Conservation (phyloP, 2,888 invertebrate species). For the Blera fallax region DNA sequence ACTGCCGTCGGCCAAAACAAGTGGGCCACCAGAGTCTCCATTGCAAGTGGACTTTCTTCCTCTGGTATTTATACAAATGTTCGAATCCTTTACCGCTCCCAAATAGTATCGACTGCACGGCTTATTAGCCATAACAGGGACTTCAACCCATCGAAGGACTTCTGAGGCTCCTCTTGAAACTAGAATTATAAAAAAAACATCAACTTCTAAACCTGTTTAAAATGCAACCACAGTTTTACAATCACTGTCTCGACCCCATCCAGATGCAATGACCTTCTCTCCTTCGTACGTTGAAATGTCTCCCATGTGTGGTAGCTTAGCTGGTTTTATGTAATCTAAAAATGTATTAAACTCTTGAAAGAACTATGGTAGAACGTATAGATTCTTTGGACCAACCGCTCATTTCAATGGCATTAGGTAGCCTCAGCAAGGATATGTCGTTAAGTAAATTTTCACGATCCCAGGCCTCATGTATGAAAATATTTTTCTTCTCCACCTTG, state of each 20-base stretch:
- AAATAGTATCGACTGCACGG: slow-evolving; percentile 75
- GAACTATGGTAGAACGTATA: background rate
- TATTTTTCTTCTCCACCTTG: slow-evolving; percentile 72
- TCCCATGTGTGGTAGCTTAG: slow-evolving; percentile 75
- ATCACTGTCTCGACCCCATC: slow-evolving; percentile 78
- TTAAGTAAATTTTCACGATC: slow-evolving; percentile 77
- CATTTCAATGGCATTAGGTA: slow-evolving; percentile 79
- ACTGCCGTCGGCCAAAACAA: slow-evolving; percentile 75
- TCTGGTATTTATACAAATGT: slow-evolving; percentile 77
- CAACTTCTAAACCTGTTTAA: background rate
- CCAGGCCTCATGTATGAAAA: slow-evolving; percentile 80
- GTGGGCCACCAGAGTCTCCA: slow-evolving; percentile 80
- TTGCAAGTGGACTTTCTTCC: slow-evolving; percentile 77
- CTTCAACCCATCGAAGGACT: slow-evolving; percentile 74
- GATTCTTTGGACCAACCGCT: slow-evolving; percentile 76
- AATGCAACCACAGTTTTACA: slow-evolving; percentile 55
- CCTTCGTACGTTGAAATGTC: slow-evolving; percentile 74
- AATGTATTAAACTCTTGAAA: slow-evolving; percentile 3
- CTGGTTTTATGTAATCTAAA: slow-evolving; percentile 75
- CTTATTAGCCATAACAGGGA: slow-evolving; percentile 75
- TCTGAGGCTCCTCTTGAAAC: slow-evolving; percentile 71
- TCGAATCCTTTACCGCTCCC: slow-evolving; percentile 68
- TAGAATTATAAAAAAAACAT: background rate
- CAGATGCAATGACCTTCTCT: slow-evolving; percentile 76
- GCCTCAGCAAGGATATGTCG: slow-evolving; percentile 82